Base-by-base conservation (phyloP, 2,888 invertebrate genomes). In the Cryptus armator region DNA sequence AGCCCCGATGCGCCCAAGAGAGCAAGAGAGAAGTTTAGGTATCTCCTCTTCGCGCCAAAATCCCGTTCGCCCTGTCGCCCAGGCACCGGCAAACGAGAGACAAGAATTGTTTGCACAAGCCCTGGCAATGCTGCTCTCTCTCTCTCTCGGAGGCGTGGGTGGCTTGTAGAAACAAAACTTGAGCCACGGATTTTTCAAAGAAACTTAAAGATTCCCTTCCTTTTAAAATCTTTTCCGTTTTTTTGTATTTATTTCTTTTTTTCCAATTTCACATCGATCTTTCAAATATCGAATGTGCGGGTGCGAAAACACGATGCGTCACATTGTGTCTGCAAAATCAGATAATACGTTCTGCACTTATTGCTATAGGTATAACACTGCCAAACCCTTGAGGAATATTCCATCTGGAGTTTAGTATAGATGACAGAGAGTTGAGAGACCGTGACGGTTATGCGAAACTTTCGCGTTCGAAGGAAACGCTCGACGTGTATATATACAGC, bases 61-160 rank as follows among this genome's bases (percentile, higher is more conserved):
- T 79, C 78, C 59, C 56, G 56, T 51, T 44, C 46, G 66, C 32
- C 70, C 70, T 46, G 62, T 43, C 46, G 81, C 59, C 44, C 44
- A 19, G 24, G 43, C 59, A 14, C 1, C 71, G 59, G 9, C 46
- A 32, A 48, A 75, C 53, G 81, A 66, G 74, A 78, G 81, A 78
- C 84, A 70, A 75, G 81, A 53, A 48, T 82, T 85, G 78, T 85
- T 85, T 85, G 81, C 81, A 85, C 85, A 79, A 78, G 70, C 66
- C 81, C 75, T 51, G 70, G 70, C 56, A 19, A 75, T 53, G 48
- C 29, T 9, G 53, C 59, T 66, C 66, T 51, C 53, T 37, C 24
- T 16, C 46, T 12, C 48, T 48, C 48, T 48, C 48, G 9, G 2
- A 7, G 37, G 53, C 53, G 53, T 19, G 19, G 9, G 53, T 9